Conservation (phyloP, 2,888 invertebrate genomes). For the Drosophila fungiperda region DNA sequence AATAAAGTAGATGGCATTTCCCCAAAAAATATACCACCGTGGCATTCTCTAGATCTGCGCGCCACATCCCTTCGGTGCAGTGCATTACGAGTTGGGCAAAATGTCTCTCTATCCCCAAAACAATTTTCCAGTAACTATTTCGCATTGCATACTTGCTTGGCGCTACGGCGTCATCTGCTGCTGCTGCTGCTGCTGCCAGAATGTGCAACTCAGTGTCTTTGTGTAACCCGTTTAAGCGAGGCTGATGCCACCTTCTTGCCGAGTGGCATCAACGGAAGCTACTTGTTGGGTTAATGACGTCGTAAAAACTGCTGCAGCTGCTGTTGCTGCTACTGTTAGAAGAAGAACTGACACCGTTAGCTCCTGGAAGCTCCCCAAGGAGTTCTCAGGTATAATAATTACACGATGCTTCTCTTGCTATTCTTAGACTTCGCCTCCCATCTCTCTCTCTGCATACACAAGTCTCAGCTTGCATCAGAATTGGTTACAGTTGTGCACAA, state of each 20-base stretch:
- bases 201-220: slow-evolving; percentile 54
- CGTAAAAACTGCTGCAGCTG: slow-evolving; percentile 64
- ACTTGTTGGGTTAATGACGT: slow-evolving; percentile 74
- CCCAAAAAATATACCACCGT: slow-evolving; percentile 10
- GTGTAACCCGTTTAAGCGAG: slow-evolving; percentile 38
- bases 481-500: slow-evolving; percentile 23
- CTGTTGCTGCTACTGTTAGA: no score
- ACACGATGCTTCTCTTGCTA: slow-evolving; percentile 24
- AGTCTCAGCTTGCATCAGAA: slow-evolving; percentile 15
- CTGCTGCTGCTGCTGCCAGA: slow-evolving; percentile 23
- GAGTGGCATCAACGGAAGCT: slow-evolving; percentile 55
- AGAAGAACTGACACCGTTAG: slow-evolving; percentile 51
- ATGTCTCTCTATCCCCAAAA: slow-evolving; percentile 52
- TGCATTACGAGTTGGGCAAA: slow-evolving; percentile 47
- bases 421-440: neutral
- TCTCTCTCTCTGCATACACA: neutral
- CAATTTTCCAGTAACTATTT: slow-evolving; percentile 63
- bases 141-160: slow-evolving; percentile 68
- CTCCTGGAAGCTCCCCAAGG: slow-evolving; percentile 20
- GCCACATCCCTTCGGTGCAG: slow-evolving; percentile 18
- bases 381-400: slow-evolving; percentile 47
- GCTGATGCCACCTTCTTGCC: slow-evolving; percentile 39
- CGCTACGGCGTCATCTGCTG: slow-evolving; percentile 21
- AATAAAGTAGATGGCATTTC: neutral
- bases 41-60: neutral